Evolutionary conservation across 1,140 invertebrate genomes (phyloP).

Genomic region (Bombus waltoni): DNA sequence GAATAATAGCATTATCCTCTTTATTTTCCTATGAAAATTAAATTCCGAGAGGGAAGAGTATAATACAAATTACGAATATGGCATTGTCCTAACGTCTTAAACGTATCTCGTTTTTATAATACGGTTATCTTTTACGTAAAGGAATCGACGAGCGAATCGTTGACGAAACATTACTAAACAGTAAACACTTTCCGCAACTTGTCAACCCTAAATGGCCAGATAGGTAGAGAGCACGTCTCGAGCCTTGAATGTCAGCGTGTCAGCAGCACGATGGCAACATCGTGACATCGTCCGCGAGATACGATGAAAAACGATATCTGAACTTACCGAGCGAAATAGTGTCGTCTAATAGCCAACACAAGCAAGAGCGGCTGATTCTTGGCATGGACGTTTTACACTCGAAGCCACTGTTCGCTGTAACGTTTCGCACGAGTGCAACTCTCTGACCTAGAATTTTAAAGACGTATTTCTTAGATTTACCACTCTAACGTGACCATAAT

Average conservation of each 20-base stretch:
- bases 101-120: neutral
- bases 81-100: too few relatives aligned
- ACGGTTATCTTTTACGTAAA: too few relatives aligned
- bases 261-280: neutral
- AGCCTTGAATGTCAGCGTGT: conserved; percentile 10
- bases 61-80: too few relatives aligned
- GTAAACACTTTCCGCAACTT: neutral
- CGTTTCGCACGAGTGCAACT: conserved; percentile 4
- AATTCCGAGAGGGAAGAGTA: too few relatives aligned
- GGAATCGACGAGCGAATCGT: neutral
- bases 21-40: too few relatives aligned
- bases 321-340: conserved; percentile 24
- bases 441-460: conserved; percentile 51
- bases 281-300: neutral
- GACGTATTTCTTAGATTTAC: conserved; percentile 24
- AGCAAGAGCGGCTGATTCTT: conserved; percentile 10
- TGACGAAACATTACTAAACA: neutral
- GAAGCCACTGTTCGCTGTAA: conserved; percentile 16
- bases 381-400: conserved; percentile 9
- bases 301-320: conserved; percentile 45
- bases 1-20: too few relatives aligned
- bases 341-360: conserved; percentile 13
- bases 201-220: neutral
- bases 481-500: conserved; percentile 31
- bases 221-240: neutral